A percentile compares a stretch with the other conserved stretches of the same genome.
These are phyloP conservation scores for Pristionchus maxplancki DNA, from an alignment of 2,888 invertebrate genomes.

Conservation along the genomic window DNA sequence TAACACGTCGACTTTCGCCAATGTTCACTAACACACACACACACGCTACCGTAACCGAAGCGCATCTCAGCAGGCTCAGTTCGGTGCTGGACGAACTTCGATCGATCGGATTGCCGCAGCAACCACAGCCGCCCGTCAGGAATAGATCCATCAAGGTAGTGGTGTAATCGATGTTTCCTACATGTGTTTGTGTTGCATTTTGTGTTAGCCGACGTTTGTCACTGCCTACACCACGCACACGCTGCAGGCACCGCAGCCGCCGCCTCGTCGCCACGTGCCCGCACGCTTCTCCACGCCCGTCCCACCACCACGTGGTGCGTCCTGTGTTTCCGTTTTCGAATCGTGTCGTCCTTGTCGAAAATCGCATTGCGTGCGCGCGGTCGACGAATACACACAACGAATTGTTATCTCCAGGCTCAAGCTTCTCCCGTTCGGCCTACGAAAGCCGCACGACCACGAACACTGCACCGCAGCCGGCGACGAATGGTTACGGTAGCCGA, in stretches of 20 bases:
- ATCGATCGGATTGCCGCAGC: conserved; percentile 32
- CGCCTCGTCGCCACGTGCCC: conserved; percentile 43
- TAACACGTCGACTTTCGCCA: not conserved
- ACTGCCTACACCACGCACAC: not conserved
- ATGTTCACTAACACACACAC: not conserved
- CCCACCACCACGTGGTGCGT: conserved; percentile 49
- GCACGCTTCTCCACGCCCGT: conserved; percentile 24
- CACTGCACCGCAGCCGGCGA: not conserved
- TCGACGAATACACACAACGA: not conserved
- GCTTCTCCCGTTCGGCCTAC: not conserved
- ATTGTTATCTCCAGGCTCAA: not conserved
- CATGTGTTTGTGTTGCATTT: not conserved
- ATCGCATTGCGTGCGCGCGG: not conserved
- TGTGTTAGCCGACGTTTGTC: not conserved
- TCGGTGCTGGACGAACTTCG: conserved; percentile 50
- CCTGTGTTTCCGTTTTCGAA: not conserved
- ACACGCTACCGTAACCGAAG: not conserved
- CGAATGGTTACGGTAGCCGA: conserved; percentile 48
- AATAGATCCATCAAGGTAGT: conserved; percentile 6
- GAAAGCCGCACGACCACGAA: conserved; percentile 37
- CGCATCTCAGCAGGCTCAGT: conserved; percentile 17
- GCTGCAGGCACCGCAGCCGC: conserved; percentile 45
- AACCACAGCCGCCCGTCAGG: not conserved
- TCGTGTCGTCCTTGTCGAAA: conserved; percentile 8
- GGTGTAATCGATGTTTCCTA: conserved; percentile 9